These are phyloP conservation scores for Gonatopus flavifemur DNA, from an alignment of 1,140 invertebrate species.

Conservation along the genomic window DNA sequence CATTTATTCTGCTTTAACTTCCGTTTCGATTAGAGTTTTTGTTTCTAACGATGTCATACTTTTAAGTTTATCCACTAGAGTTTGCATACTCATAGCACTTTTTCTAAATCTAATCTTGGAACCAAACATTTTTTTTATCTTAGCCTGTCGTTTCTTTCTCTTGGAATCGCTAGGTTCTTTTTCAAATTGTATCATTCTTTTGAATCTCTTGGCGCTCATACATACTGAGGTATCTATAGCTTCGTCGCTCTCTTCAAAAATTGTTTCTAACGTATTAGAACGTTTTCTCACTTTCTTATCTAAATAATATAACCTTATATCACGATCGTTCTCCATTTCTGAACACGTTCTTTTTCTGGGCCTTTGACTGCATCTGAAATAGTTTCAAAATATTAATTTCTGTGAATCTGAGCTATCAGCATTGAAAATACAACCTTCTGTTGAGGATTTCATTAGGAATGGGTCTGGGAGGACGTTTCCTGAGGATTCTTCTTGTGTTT, in stretches of 20 bases:
- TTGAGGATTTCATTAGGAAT: conserved; percentile 28
- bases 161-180: conserved; percentile 32
- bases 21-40: conserved; percentile 19
- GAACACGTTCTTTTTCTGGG: conserved; percentile 40
- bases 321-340: conserved; percentile 38
- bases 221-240: conserved; percentile 24
- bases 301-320: conserved; percentile 46
- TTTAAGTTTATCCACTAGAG: conserved; percentile 44
- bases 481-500: conserved; percentile 20
- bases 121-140: conserved; percentile 44
- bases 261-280: conserved; percentile 48
- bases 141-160: conserved; percentile 46
- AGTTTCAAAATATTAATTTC: not conserved
- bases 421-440: conserved; percentile 34
- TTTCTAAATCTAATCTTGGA: conserved; percentile 28
- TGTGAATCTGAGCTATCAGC: not conserved
- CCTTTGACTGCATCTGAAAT: conserved; percentile 39
- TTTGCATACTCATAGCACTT: conserved; percentile 37
- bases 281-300: conserved; percentile 43
- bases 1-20: conserved; percentile 17
- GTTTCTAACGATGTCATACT: conserved; percentile 30
- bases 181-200: conserved; percentile 46
- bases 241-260: conserved; percentile 47
- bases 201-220: conserved; percentile 46
- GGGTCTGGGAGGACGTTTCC: conserved; percentile 26